phyloP scores from a whole-genome alignment of 2,888 invertebrate genomes.

The Drosophila tripunctata region DNA sequence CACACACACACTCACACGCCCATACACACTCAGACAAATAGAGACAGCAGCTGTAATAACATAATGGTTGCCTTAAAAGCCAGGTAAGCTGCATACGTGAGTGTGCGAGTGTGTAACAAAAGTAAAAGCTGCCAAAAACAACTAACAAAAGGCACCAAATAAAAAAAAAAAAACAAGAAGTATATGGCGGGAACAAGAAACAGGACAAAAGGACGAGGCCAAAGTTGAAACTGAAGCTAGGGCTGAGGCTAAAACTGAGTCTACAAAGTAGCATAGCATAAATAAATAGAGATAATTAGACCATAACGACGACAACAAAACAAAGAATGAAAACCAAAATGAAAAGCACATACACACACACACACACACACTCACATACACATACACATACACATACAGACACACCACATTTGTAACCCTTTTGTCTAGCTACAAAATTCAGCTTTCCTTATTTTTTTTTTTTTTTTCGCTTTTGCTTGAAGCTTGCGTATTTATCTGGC shows the following conservation, averaged over 20 bases:
- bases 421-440: slow-evolving; percentile 31
- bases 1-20: slow-evolving; percentile 11
- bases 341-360: slow-evolving; percentile 31
- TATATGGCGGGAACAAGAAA: slow-evolving; percentile 21
- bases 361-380: slow-evolving; percentile 17
- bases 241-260: slow-evolving; percentile 9
- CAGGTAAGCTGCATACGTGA: slow-evolving; percentile 47
- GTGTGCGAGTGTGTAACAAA: slow-evolving; percentile 21
- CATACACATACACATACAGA: neutral
- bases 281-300: slow-evolving; percentile 80
- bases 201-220: slow-evolving; percentile 33
- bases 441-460: neutral
- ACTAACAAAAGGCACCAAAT: slow-evolving; percentile 45
- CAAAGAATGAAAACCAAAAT: slow-evolving; percentile 33
- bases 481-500: slow-evolving; percentile 21
- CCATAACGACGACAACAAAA: slow-evolving; percentile 71
- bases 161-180: no score
- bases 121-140: slow-evolving; percentile 49
- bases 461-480: neutral
- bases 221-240: slow-evolving; percentile 2
- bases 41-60: slow-evolving; percentile 60
- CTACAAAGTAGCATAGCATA: slow-evolving; percentile 68
- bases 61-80: slow-evolving; percentile 72
- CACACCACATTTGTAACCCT: slow-evolving; percentile 42
- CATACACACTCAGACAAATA: slow-evolving; percentile 2